Evolutionary conservation across 2,797 vertebrate species (phyloP).

Genomic region (Calcarius lapponicus): DNA sequence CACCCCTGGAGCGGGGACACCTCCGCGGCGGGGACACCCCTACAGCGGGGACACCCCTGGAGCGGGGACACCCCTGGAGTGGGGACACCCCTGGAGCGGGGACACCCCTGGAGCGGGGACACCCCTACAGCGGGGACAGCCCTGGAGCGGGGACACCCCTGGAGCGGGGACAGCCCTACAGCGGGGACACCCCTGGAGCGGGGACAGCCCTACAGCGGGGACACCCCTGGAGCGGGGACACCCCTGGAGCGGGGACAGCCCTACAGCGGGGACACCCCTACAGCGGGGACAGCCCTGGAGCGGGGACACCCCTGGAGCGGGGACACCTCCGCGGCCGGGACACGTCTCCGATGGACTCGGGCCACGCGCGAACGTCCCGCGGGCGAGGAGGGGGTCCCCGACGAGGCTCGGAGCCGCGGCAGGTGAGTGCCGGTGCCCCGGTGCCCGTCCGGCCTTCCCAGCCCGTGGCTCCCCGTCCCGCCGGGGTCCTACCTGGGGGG

Average conservation of each 20-base stretch:
- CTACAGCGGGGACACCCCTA: neutral
- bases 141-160: too few species aligned
- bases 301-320: too few species aligned
- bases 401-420: neutral
- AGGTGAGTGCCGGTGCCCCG: neutral
- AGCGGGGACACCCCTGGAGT: too few species aligned
- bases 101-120: neutral
- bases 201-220: too few species aligned
- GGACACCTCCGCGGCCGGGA: neutral
- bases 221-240: neutral
- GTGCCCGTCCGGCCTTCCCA: neutral
- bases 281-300: too few species aligned
- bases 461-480: neutral
- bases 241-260: neutral
- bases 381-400: neutral
- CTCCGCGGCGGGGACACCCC: too few species aligned
- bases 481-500: neutral
- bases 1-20: too few species aligned
- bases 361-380: rapidly evolving
- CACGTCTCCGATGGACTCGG: neutral
- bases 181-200: too few species aligned
- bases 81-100: too few species aligned
- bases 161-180: too few species aligned
- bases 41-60: too few species aligned
- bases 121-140: too few species aligned